Evolutionary conservation across 2,888 invertebrate species (phyloP), one percentile per base, ranked within the genome.

Genomic region (Cantharis flavilabris): DNA sequence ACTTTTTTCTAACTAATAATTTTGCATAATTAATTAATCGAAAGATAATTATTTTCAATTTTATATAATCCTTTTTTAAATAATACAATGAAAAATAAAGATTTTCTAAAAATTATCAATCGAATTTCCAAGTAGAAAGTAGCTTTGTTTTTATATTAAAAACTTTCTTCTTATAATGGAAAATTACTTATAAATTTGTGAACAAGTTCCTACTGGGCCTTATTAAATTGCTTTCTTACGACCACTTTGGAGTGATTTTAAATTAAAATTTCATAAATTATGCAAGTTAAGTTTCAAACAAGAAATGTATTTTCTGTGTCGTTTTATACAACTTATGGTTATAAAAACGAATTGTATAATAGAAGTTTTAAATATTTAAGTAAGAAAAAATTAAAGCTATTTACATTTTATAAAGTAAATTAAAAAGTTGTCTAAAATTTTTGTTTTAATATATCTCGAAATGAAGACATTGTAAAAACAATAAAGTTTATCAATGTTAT

Each of bases 251-350:
- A 67, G 65, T 67, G 26, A 67, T 67, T 67, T 67, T 67, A 67
- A 67, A 67, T 67, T 67, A 67, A 67, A 67, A 67, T 67, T 67
- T 67, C 26, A 67, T 67, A 67, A 67, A 67, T 67, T 67, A 67
- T 67, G 26, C 14, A 67, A 67, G 13, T 67, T 23, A 67, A 67
- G 65, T 67, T 67, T 67, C 20, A 23, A 67, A 18, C 65, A 67
- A 67, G 26, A 67, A 67, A 26, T 67, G 26, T 67, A 67, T 67
- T 67, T 67, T 67, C 26, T 26, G n/a, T 23, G 65, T n/a, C 49
- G 65, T 67, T 13, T 67, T 67, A 23, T 67, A 67, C 26, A 67
- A 67, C 23, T 67, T 67, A 13, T 23, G 23, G 26, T 67, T 67
- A n/a, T 67, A 67, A 67, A 23, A 23, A 23, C 49, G 65, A 23